Evolutionary conservation across 2,113 vertebrate species (phyloP), one percentile per base, ranked within the genome.

Genomic region (Calypte anna): DNA sequence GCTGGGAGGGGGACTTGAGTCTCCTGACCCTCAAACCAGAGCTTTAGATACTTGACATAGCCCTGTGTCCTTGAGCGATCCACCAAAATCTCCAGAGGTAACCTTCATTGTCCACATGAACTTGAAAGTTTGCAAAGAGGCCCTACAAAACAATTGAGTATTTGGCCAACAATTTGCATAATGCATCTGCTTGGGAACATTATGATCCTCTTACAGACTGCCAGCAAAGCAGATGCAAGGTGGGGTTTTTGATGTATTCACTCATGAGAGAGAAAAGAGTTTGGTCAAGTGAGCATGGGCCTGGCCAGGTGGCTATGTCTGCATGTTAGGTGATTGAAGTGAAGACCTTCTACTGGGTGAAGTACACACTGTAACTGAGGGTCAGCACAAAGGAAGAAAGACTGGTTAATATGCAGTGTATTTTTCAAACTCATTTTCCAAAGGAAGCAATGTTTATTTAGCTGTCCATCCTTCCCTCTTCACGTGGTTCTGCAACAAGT

Each of bases 201-300:
- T 88, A 83, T 91, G 79, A 79, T 93, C 69, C 30, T 91, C 38
- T 82, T 53, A 44, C 5, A 9, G 64, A 36, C 50, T 91, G 88
- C 86, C 77, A 90, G 68, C 54, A 91, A 93, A 90, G 53, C 76
- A 93, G 80, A 83, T 88, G 74, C 86, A 88, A 95, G 82, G 82
- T 93, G 85, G 82, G 69, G 57, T 64, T 90, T 90, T 96, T 83
- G 40, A 83, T 91, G 93, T 53, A 48, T 88, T 93, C 51, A 73
- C 76, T 79, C 31, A 12, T 50, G 62, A 90, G 72, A 82, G 31
- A 86, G 43, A 9, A 24, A 92, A 50, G 55, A 81, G 46, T 87
- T 92, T 69, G 36, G 67, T 78, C 75, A 64, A 81, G 80, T 64
- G 62, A 97, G 82, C 50, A 81, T 58, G 54, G 80, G 53, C 40